Conservation (phyloP, 2,797 vertebrate genomes). For the Lycodopsis pacificus region DNA sequence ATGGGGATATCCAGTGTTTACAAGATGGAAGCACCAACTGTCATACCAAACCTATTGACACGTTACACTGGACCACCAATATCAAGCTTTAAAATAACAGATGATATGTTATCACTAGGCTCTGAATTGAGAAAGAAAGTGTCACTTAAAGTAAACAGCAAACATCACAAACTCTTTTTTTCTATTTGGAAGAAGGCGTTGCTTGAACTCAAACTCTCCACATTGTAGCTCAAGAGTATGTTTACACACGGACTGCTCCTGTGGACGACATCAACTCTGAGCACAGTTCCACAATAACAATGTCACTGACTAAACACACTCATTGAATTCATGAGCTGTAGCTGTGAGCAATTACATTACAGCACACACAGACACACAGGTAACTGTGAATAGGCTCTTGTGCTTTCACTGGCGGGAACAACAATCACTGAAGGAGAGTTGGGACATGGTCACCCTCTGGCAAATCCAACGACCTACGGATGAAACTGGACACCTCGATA, state of each 20-base stretch:
- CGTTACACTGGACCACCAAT: background rate
- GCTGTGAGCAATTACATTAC: background rate
- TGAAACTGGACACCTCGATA: conserved; percentile 13
- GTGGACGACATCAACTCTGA: background rate
- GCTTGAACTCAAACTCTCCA: background rate
- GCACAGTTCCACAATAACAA: background rate
- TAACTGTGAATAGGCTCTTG: background rate
- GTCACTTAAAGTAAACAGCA: background rate
- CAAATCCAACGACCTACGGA: background rate
- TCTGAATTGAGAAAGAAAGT: background rate
- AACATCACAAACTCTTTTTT: background rate
- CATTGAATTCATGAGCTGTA: background rate
- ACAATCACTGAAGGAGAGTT: background rate
- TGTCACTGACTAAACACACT: background rate
- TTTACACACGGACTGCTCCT: background rate
- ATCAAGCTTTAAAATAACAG: background rate
- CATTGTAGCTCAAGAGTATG: background rate
- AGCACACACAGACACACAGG: background rate
- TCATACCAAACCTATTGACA: conserved; percentile 12
- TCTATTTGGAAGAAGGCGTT: background rate
- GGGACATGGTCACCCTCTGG: background rate
- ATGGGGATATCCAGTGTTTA: conserved; percentile 31
- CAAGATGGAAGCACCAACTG: conserved; percentile 20
- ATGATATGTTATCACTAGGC: background rate
- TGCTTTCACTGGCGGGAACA: background rate